Conservation (phyloP, 2,113 vertebrate species). For the Puma concolor region DNA sequence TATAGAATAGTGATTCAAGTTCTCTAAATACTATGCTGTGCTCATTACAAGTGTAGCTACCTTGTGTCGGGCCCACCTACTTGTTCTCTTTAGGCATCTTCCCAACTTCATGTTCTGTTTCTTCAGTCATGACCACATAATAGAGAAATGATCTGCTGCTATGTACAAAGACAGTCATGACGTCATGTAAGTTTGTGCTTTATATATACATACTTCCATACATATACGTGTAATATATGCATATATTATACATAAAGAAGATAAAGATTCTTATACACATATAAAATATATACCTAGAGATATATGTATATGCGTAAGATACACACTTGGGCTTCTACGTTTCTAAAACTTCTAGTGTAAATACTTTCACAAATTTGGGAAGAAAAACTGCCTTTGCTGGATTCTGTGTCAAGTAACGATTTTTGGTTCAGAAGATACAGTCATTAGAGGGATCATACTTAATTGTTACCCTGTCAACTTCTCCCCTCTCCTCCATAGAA, state of each 20-base stretch:
- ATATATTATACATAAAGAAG: not conserved
- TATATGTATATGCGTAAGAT: not conserved
- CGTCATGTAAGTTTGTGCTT: not conserved
- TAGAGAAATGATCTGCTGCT: not conserved
- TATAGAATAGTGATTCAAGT: not conserved
- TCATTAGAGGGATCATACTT: not conserved
- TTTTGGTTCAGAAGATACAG: constrained; percentile 17
- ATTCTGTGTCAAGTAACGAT: not conserved
- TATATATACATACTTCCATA: not conserved
- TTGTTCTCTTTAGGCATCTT: not conserved
- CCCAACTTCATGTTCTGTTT: not conserved
- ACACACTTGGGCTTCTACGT: not conserved
- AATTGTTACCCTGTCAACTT: not conserved
- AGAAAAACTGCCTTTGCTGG: not conserved
- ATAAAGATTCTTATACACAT: not conserved
- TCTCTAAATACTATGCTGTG: not conserved
- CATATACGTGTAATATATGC: not conserved
- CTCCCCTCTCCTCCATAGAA: not conserved
- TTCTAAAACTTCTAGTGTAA: constrained; percentile 19
- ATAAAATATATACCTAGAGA: not conserved
- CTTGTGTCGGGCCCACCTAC: not conserved
- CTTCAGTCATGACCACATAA: not conserved
- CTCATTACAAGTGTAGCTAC: not conserved
- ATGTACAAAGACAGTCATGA: not conserved
- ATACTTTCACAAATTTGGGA: not conserved